phyloP scores from a whole-genome alignment of 2,888 invertebrate species.

The Eristalis tenax region DNA sequence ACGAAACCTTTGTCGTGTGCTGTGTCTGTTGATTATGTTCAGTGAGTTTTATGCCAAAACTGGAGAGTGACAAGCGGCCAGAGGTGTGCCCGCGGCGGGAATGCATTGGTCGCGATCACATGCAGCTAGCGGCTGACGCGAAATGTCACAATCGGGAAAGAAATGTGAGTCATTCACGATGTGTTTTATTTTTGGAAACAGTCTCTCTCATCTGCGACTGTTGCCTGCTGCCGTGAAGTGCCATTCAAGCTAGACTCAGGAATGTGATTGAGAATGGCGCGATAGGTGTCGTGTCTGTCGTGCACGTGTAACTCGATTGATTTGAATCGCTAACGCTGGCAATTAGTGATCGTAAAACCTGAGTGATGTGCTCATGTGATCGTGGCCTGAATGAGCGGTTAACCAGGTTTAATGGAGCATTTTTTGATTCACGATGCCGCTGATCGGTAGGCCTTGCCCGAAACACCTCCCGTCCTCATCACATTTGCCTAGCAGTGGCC shows the following conservation, averaged over 20 bases:
- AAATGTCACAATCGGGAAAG: constrained; percentile 35
- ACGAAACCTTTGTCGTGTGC: neutral
- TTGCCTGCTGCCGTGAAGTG: neutral
- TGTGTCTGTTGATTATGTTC: constrained; percentile 22
- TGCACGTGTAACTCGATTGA: neutral
- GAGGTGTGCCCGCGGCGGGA: constrained; percentile 14
- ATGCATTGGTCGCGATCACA: constrained; percentile 43
- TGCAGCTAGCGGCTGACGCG: constrained; percentile 48
- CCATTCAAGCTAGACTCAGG: neutral
- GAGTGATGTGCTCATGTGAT: neutral
- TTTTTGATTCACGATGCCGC: neutral
- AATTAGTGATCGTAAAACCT: neutral
- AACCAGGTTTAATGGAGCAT: neutral
- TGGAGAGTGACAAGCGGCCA: constrained; percentile 28
- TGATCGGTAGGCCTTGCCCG: neutral
- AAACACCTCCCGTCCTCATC: neutral
- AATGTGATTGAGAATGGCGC: constrained; percentile 10
- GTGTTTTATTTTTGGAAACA: constrained; percentile 20
- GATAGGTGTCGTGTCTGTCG: neutral
- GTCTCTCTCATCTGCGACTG: neutral
- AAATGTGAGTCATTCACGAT: constrained; percentile 51
- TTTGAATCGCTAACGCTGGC: constrained; percentile 4
- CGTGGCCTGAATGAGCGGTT: neutral
- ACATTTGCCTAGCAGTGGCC: neutral
- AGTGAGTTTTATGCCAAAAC: constrained; percentile 40